Evolutionary conservation across 2,797 vertebrate species (phyloP).

Genomic region (Pristis pectinata): DNA sequence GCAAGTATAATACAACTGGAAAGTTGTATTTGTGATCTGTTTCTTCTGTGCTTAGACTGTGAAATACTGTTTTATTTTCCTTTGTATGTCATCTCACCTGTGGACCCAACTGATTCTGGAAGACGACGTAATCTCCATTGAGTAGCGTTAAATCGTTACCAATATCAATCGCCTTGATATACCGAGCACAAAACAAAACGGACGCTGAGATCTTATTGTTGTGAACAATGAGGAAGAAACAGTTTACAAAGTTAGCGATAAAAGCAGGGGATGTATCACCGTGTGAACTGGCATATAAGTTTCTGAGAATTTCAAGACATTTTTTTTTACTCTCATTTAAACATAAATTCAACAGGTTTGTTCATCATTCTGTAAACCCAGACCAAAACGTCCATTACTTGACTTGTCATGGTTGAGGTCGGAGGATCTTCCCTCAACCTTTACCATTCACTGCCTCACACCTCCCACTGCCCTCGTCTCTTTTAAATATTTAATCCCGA

Average conservation of each 20-base stretch:
- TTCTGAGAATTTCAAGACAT: neutral
- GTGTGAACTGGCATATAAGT: neutral
- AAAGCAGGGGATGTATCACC: neutral
- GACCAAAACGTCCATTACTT: neutral
- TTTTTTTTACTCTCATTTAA: neutral
- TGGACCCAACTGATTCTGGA: neutral
- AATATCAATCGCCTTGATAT: neutral
- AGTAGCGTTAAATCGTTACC: neutral
- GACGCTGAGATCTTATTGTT: neutral
- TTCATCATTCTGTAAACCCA: neutral
- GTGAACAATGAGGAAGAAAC: neutral
- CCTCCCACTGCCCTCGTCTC: neutral
- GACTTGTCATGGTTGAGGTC: neutral
- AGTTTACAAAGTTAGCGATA: neutral
- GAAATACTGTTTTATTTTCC: neutral
- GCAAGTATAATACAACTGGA: neutral
- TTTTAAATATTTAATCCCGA: too few species aligned
- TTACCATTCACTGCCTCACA: neutral
- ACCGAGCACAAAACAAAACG: neutral
- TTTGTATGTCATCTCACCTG: neutral
- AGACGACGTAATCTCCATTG: neutral
- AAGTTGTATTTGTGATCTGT: neutral
- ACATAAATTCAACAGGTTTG: slow-evolving; percentile 28
- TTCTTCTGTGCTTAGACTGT: neutral
- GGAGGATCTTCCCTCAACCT: neutral